Percentiles rank a stretch among this genome's conserved stretches.
Evolutionary conservation across 2,888 invertebrate species (phyloP).

Genomic region (Drosophila diplacantha): DNA sequence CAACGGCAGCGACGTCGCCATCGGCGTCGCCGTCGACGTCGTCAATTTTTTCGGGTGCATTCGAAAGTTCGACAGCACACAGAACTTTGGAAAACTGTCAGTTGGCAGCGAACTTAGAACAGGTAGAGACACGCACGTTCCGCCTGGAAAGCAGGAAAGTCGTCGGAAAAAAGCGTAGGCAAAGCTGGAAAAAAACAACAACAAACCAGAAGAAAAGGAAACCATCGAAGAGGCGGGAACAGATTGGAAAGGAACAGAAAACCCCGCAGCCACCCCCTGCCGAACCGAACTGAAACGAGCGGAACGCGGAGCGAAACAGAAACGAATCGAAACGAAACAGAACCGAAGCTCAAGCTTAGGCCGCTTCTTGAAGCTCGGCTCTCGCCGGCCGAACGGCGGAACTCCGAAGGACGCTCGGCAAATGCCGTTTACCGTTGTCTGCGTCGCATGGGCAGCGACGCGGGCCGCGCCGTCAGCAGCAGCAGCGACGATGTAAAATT

Average conservation of each 20-base stretch:
- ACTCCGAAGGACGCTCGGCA: slow-evolving; percentile 9
- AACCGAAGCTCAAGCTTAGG: slow-evolving; percentile 2
- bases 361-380: slow-evolving; percentile 8
- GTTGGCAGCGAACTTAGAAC: slow-evolving; percentile 79
- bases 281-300: slow-evolving; percentile 1
- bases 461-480: slow-evolving; percentile 11
- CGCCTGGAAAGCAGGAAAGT: slow-evolving; percentile 51
- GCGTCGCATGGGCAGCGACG: slow-evolving; percentile 7
- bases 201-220: not conserved
- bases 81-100: slow-evolving; percentile 79
- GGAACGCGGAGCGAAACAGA: not conserved
- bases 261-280: not conserved
- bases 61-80: slow-evolving; percentile 75
- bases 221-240: slow-evolving; percentile 16
- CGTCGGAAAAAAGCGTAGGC: slow-evolving; percentile 8
- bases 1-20: slow-evolving; percentile 32
- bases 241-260: slow-evolving; percentile 22
- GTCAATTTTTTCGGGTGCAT: slow-evolving; percentile 75
- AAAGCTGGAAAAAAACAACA: slow-evolving; percentile 1
- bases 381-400: slow-evolving; percentile 1
- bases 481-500: slow-evolving; percentile 64
- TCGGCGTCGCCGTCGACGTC: slow-evolving; percentile 57
- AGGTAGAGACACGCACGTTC: slow-evolving; percentile 79
- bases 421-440: slow-evolving; percentile 5
- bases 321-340: slow-evolving; percentile 8